Base-by-base conservation (phyloP, 2,113 vertebrate genomes). In the Acinonyx jubatus region DNA sequence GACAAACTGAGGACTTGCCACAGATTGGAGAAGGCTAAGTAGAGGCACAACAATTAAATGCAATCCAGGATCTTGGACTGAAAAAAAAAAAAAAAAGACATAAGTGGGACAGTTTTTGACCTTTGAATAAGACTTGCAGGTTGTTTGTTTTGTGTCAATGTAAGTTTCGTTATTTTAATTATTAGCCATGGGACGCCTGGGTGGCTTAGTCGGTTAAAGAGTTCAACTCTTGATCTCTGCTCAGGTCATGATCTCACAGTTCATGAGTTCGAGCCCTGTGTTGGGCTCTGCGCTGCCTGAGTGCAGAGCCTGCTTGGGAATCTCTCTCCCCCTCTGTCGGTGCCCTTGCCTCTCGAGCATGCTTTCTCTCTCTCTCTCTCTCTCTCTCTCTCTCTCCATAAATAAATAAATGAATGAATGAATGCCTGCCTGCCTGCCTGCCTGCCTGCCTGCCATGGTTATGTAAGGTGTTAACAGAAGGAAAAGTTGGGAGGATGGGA, bases 161-260 rank as follows among this genome's bases (percentile, higher is more conserved):
- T 94, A 57, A 88, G 85, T 93, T 50, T 84, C 11, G 45, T 92
- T 45, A 78, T 87, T 79, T 92, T 50, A 82, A 27, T 92, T 74
- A 86, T 80, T 71, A 90, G 50, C 33, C 80, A 4, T 45, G 27
- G 16, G 57, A 61, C 0, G 21, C 57, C 57, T 23, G 21, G 57
- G 21, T 61, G 57, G 21, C 57, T 61, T 23, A 61, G 57, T 61
- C 8, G 8, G 57, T 61, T 61, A 61, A 61, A 61, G 57, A 8
- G 7, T 61, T 21, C 7, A 21, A 61, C 21, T 6, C 57, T 61
- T 10, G 57, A 61, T 61, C 18, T 61, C 57, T 61, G 57, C 57
- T 23, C 7, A 61, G 18, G 57, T 61, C 57, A 61, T 23, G 21
- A 61, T 61, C 57, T 61, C 57, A 61, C 3, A 23, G 21, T 61